Evolutionary conservation across 2,888 invertebrate genomes (phyloP).

Genomic region (Trachelus tabidus): DNA sequence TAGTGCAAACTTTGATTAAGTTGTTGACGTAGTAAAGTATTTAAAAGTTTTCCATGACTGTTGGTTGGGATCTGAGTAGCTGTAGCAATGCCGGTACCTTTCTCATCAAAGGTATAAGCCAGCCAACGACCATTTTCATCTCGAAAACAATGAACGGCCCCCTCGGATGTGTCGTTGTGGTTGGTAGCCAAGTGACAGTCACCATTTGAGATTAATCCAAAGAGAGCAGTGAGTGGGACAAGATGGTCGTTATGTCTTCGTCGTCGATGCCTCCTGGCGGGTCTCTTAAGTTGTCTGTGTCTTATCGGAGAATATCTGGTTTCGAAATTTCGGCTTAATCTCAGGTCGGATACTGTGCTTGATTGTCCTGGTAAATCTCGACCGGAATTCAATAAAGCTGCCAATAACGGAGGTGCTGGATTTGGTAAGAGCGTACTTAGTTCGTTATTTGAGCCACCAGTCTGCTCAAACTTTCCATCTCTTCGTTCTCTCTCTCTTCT

Average conservation of each 20-base stretch:
- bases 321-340: constrained; percentile 29
- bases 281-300: constrained; percentile 70
- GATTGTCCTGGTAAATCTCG: constrained; percentile 69
- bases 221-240: constrained; percentile 60
- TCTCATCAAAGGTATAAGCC: constrained; percentile 88
- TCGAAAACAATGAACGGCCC: constrained; percentile 87
- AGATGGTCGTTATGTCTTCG: constrained; percentile 59
- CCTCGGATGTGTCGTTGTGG: constrained; percentile 83
- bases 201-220: constrained; percentile 65
- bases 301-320: constrained; percentile 68
- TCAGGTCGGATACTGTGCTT: constrained; percentile 31
- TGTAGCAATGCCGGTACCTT: constrained; percentile 72
- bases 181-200: constrained; percentile 79
- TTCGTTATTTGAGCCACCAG: constrained; percentile 75
- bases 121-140: constrained; percentile 90
- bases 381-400: constrained; percentile 74
- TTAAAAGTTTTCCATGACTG: constrained; percentile 58
- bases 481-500: constrained; percentile 53
- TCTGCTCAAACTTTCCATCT: constrained; percentile 68
- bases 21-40: constrained; percentile 56
- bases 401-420: constrained; percentile 71
- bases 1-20: constrained; percentile 45
- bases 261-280: constrained; percentile 66
- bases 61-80: constrained; percentile 49
- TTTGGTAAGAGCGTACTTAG: constrained; percentile 75